Percentiles rank a stretch among this genome's conserved stretches.
These are phyloP conservation scores for Goniozus legneri DNA, from an alignment of 1,140 invertebrate genomes.

Conservation along the genomic window DNA sequence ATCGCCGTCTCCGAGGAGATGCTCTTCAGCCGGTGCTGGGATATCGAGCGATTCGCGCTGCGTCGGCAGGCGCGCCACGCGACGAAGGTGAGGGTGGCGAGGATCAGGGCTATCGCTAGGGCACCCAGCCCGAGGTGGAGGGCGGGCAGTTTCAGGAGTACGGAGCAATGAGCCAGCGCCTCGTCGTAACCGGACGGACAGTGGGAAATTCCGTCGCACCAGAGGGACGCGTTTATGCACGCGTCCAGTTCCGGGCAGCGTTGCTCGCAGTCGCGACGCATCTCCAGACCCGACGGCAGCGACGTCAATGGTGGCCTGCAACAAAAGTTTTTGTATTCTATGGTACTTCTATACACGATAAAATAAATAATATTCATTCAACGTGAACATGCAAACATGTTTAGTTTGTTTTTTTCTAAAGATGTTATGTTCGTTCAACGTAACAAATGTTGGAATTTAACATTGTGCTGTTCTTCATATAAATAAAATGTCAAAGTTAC, in stretches of 20 bases:
- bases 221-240: slow-evolving; percentile 82
- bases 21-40: slow-evolving; percentile 73
- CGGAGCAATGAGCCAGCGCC: slow-evolving; percentile 73
- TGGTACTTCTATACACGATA: no score
- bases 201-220: slow-evolving; percentile 82
- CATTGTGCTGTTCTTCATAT: no score
- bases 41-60: slow-evolving; percentile 60
- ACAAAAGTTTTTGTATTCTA: no score
- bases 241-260: slow-evolving; percentile 82
- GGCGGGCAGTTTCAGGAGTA: slow-evolving; percentile 68
- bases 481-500: no score
- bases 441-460: no score
- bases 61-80: slow-evolving; percentile 62
- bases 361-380: no score
- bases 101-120: slow-evolving; percentile 44
- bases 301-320: slow-evolving; percentile 44
- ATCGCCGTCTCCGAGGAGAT: slow-evolving; percentile 74
- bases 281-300: slow-evolving; percentile 57
- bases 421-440: slow-evolving; percentile 2
- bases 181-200: slow-evolving; percentile 88
- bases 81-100: slow-evolving; percentile 50
- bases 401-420: slow-evolving; percentile 2
- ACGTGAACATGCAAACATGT: no score
- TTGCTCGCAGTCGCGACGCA: slow-evolving; percentile 70
- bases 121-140: slow-evolving; percentile 63